Evolutionary conservation across 2,888 invertebrate genomes (phyloP), one percentile per base, ranked within the genome.

Genomic region (Agrypnus murinus): DNA sequence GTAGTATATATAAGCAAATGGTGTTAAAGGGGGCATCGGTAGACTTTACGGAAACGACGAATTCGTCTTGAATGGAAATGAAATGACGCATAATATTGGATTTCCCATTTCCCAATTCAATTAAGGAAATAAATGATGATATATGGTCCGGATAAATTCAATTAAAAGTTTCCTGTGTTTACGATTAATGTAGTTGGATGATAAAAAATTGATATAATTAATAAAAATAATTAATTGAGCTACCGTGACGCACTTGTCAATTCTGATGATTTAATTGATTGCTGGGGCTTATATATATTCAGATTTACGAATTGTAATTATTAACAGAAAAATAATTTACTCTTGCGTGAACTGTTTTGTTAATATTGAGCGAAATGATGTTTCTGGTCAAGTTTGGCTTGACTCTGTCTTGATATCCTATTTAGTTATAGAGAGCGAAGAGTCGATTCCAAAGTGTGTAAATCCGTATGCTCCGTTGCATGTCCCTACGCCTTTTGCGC

Each of bases 81-180:
- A 66, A 66, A 66, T 59, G 50, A 59, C 38, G 48, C 31, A 43
- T 66, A 60, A 60, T 60, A 65, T 38, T 60, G 65, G 59, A 65
- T 71, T 71, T 63, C 45, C 48, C 46, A 57, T 71, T 66, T 66
- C 62, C 63, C 65, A 58, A 63, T 71, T 66, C 62, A 70, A 70
- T 65, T 70, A 71, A 66, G 65, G 40, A 65, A 65, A 65, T 69
- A 65, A 65, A 62, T 57, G 62, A 71, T 71, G 66, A 66, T 66
- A 55, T 71, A 66, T 66, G 65, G 50, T 63, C 48, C 62, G 55
- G 63, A 55, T 71, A 63, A 66, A 71, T 63, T 66, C 58, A 62
- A 71, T 71, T 71, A 66, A 71, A 70, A 66, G 46, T 71, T 71
- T 71, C 43, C 43, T 36, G 31, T 66, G 55, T 66, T 60, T 65